Conservation (phyloP, 1,140 invertebrate genomes). For the Nasonia longicornis region DNA sequence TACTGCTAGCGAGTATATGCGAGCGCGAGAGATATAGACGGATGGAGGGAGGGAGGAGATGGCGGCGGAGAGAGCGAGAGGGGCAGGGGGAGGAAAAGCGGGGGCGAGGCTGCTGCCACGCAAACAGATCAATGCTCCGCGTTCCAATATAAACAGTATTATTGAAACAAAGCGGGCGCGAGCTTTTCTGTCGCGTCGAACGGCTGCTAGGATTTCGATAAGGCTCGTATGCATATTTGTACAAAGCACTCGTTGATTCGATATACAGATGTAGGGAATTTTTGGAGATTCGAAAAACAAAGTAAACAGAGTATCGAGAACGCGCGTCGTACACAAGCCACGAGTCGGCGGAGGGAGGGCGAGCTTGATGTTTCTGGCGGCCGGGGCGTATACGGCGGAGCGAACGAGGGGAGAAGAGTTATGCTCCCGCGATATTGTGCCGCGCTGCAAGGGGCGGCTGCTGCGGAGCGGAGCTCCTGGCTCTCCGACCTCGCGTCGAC, state of each 20-base stretch:
- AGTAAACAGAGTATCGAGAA: neutral
- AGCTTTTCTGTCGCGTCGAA: neutral
- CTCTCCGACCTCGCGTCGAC: slow-evolving; percentile 51
- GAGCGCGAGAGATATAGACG: too few species aligned
- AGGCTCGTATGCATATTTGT: too few species aligned
- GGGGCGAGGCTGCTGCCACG: slow-evolving; percentile 52
- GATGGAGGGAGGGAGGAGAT: slow-evolving; percentile 32
- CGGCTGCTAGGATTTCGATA: too few species aligned
- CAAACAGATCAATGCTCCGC: slow-evolving; percentile 70
- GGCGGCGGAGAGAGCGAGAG: slow-evolving; percentile 31
- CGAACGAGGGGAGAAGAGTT: slow-evolving; percentile 60
- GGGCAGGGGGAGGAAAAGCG: slow-evolving; percentile 6
- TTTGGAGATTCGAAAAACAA: too few species aligned
- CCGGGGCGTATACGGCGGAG: neutral
- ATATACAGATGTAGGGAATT: too few species aligned
- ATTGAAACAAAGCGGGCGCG: slow-evolving; percentile 66
- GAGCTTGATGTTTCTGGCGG: slow-evolving; percentile 46
- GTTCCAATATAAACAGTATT: slow-evolving; percentile 71
- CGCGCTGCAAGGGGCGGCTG: slow-evolving; percentile 14
- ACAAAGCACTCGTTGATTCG: too few species aligned
- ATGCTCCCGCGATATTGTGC: slow-evolving; percentile 64
- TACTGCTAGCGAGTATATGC: neutral
- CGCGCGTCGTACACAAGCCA: neutral
- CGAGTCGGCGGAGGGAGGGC: slow-evolving; percentile 47
- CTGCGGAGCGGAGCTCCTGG: neutral